Base-by-base conservation (phyloP, 2,888 invertebrate species). In the Orgyia antiqua region DNA sequence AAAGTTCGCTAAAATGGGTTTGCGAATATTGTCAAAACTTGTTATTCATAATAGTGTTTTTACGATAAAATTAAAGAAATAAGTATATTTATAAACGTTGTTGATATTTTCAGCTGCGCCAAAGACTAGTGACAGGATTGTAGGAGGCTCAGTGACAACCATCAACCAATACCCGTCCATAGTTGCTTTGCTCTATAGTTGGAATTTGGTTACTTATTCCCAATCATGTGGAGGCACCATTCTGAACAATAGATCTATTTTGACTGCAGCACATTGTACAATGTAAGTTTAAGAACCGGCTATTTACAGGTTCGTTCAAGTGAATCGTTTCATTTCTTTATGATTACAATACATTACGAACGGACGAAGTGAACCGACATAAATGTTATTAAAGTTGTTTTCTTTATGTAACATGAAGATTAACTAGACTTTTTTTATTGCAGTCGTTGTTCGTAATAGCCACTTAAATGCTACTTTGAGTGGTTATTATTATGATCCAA, bases 101-200 rank as follows among this genome's bases (percentile, higher is more conserved):
- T n/a, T 21, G 8, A n/a, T n/a, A 2, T 17, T 27, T 18, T 20
- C 10, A 24, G 29, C 29, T 17, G 29, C 11, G 1, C 29, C 60
- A 9, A n/a, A n/a, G 9, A 33, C 31, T n/a, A 40, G 31, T 11
- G 33, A 43, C 9, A 41, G 45, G 34, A 58, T 59, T 12, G 42
- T 58, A 2, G 59, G 58, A 10, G 58, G 58, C 1, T 32, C 42
- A 2, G 13, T 38, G 2, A 53, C 57, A 1, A 45, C 34, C 8
- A 58, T 62, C 24, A 13, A 30, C 9, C 30, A 31, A 7, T 49
- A 42, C 27, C 50, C 52, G 0, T 15, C 23, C 0, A 45, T 50
- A 0, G 39, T 28, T 2, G 20, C 45, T 3, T 33, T 46, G 4
- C 39, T 47, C 2, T 47, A 23, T 24, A 24, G 41, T 1, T 13